Evolutionary conservation across 2,113 vertebrate species (phyloP), one percentile per base, ranked within the genome.

Genomic region (Brienomyrus brachyistius): DNA sequence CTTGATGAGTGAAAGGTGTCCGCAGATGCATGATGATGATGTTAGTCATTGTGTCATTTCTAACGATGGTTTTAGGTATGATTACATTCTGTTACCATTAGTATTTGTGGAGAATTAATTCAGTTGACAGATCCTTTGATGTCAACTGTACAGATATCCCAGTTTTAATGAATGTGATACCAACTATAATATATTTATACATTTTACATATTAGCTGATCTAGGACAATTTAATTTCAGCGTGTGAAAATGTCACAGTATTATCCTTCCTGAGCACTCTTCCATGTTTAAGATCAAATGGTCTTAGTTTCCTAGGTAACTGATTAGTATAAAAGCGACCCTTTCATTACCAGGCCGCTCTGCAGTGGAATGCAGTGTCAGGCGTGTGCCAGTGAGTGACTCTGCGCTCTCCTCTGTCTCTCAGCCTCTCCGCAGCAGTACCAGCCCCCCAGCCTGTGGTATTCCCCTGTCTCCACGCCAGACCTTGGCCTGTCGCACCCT

Each of bases 371-470:
- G 56, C 56, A 62, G 8, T 62, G 56, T 62, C 56, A 9, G 7
- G 8, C 1, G n/a, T 13, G 62, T 48, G 40, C 52, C n/a, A 27
- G 17, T 27, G 48, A 74, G 23, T 70, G 62, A 31, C n/a, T 11
- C 50, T 83, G 35, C 50, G 6, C 19, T 40, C 31, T 51, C 8
- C 11, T 21, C n/a, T 56, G 31, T 40, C 50, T 56, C 17, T 8
- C 91, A 96, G 95, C 94, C 2, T 94, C 95, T 90, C 93, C 94
- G 1, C 92, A 90, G 54, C 93, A 92, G 31, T 92, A 92, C 86
- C 93, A 93, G 52, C 91, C 94, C 0, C 89, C 62, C n/a, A 51
- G 15, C 91, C 91, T 83, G 91, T 93, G 11, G 88, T 89, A 89
- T 40, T 31, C 94, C 0, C 93, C 94, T 0, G 91, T 92, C 5